Base-by-base conservation (phyloP, 2,113 vertebrate genomes). In the Dicaeum eximium region DNA sequence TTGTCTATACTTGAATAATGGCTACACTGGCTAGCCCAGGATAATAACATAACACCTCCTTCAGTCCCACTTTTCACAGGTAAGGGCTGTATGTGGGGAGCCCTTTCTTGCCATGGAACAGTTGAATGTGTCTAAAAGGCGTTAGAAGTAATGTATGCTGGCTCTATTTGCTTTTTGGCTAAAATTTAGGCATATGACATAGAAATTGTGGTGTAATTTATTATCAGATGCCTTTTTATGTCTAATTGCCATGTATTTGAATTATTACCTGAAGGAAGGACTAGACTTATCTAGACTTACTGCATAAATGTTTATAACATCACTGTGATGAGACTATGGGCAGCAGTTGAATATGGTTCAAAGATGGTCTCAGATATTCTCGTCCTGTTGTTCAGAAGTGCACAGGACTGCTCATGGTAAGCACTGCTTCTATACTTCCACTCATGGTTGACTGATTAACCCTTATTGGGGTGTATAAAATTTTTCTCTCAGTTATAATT, bases 61-160 rank as follows among this genome's bases (percentile, higher is more conserved):
- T 70, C 44, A 45, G 27, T 57, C 61, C 21, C 19, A 28, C 8
- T 70, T 31, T 44, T 88, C 12, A 4, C 51, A 37, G 15, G 9
- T 64, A 15, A 37, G 57, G 25, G 6, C 25, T 81, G 15, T 50
- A 5, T 35, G 23, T 33, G 33, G 10, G 53, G 65, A 89, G 57
- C 23, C 15, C 21, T 75, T 78, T 30, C 22, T 58, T 87, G 48
- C 19, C 3, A 1, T 67, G 33, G 35, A 44, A 27, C 23, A 51
- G 23, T 20, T 38, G 21, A 67, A 65, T 2, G 1, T 9, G 3
- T 78, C 24, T 86, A 45, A 83, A 80, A 73, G 45, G 20, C 48
- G 13, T 60, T 53, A 19, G 25, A 57, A 80, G 21, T 50, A 70
- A 73, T 0, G 0, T 37, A 47, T 3, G 1, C 7, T 15, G 15